A percentile compares a stretch with the other conserved stretches of the same genome.
Conservation (phyloP, 2,797 vertebrate genomes). For the Coracias cyanogaster region DNA sequence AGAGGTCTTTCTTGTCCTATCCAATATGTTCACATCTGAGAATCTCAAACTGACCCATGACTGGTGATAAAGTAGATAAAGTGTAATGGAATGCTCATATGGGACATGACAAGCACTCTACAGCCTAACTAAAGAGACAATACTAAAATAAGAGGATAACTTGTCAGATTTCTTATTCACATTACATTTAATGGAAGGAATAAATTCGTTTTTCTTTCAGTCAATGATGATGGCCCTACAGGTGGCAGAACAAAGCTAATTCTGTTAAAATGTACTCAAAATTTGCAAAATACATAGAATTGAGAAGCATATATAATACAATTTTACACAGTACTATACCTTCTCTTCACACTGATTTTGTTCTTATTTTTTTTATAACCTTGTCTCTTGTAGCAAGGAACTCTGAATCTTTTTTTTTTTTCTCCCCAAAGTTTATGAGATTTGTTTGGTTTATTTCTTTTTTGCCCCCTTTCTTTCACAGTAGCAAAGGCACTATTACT, state of each 20-base stretch:
- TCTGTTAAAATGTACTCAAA: not conserved
- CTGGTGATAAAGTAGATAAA: not conserved
- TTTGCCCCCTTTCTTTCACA: not conserved
- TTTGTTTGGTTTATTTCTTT: not conserved
- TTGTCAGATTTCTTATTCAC: not conserved
- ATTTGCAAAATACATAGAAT: not conserved
- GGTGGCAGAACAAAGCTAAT: not conserved
- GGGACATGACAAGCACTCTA: not conserved
- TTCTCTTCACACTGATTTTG: not conserved
- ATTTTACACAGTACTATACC: not conserved
- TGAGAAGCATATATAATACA: not conserved
- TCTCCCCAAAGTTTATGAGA: not conserved
- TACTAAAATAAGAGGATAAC: not conserved
- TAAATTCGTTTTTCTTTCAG: not conserved
- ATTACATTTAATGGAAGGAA: not conserved
- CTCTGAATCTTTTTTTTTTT: not conserved
- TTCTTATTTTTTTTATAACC: not conserved
- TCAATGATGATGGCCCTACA: not conserved
- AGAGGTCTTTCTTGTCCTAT: not conserved
- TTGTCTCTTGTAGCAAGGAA: not conserved
- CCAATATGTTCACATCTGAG: not conserved
- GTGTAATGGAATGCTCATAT: not conserved
- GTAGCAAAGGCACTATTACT: not conserved
- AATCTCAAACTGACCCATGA: not conserved
- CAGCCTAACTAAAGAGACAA: not conserved